Percentiles rank a stretch among this genome's conserved stretches.
Evolutionary conservation across 2,113 vertebrate species (phyloP).

Genomic region (Upupa epops): DNA sequence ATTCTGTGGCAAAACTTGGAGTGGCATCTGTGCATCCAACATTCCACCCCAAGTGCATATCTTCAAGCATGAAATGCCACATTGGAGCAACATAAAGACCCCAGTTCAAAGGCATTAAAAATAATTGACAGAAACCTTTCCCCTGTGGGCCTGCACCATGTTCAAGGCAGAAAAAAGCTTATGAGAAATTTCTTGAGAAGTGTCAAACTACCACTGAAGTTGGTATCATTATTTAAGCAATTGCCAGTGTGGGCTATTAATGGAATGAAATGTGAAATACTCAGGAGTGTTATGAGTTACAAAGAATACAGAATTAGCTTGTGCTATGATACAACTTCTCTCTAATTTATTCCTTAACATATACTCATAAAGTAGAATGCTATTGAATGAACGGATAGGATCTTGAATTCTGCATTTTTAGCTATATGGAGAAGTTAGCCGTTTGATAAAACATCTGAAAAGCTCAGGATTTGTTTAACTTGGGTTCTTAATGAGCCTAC

Average conservation of each 20-base stretch:
- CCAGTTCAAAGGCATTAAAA: not conserved
- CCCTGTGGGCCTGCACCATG: not conserved
- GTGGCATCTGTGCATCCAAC: not conserved
- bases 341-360: not conserved
- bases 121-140: not conserved
- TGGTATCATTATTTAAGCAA: not conserved
- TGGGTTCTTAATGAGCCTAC: not conserved
- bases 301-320: not conserved
- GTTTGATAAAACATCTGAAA: slow-evolving; percentile 20
- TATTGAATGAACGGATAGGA: not conserved
- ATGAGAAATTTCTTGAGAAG: not conserved
- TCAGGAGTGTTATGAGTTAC: not conserved
- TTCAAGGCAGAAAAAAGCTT: not conserved
- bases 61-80: not conserved
- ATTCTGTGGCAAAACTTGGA: not conserved
- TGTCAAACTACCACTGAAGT: not conserved
- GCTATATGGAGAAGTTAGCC: not conserved
- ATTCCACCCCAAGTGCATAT: not conserved
- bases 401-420: not conserved
- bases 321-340: not conserved
- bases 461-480: slow-evolving; percentile 19
- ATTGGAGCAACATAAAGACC: not conserved
- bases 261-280: not conserved
- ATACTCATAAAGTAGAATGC: not conserved
- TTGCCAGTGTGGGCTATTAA: not conserved